Conservation (phyloP, 2,113 vertebrate genomes). For the Spea bombifrons region DNA sequence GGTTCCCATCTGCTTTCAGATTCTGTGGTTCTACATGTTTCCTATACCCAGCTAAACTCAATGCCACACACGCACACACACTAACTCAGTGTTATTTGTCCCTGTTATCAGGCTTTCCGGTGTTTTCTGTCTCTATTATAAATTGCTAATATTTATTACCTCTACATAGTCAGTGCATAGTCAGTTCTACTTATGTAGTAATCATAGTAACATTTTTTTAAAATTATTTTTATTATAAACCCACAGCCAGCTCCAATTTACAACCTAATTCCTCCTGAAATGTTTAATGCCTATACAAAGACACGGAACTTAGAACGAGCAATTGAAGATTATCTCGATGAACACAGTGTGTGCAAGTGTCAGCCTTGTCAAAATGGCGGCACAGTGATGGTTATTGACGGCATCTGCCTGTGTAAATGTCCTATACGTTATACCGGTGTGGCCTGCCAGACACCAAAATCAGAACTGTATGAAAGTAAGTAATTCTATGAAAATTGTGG, state of each 20-base stretch:
- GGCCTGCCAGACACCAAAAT: slow-evolving; percentile 72
- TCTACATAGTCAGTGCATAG: too few species aligned
- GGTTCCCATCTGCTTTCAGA: too few species aligned
- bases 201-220: too few species aligned
- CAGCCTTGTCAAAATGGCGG: slow-evolving; percentile 80
- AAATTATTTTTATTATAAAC: too few species aligned
- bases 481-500: not conserved
- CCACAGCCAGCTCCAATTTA: slow-evolving; percentile 69
- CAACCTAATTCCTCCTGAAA: slow-evolving; percentile 71
- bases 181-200: too few species aligned
- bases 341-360: slow-evolving; percentile 81
- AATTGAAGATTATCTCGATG: slow-evolving; percentile 71
- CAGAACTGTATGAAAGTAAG: not conserved
- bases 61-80: too few species aligned
- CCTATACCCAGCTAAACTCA: too few species aligned
- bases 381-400: slow-evolving; percentile 72
- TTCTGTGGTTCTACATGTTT: too few species aligned
- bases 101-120: too few species aligned
- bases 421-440: slow-evolving; percentile 63
- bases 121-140: too few species aligned
- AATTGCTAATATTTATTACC: too few species aligned
- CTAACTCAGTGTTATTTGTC: too few species aligned
- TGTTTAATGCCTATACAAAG: slow-evolving; percentile 64
- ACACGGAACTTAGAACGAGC: slow-evolving; percentile 75
- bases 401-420: slow-evolving; percentile 78